phyloP scores from a whole-genome alignment of 2,797 vertebrate genomes.

The Myotis findleyi region DNA sequence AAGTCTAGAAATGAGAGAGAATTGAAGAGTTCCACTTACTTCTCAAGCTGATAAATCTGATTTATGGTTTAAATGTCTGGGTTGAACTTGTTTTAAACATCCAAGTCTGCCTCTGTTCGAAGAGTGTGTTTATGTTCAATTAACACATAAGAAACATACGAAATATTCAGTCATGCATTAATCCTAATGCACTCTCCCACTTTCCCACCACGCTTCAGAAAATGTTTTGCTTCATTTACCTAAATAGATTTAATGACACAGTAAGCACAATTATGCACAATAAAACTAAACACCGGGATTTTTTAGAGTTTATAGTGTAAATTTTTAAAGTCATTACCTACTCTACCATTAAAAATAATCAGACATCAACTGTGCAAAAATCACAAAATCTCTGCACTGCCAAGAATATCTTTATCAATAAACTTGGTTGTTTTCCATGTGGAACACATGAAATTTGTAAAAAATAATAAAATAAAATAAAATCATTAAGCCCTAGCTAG shows the following conservation, averaged over 20 bases:
- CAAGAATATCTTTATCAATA: conserved; percentile 54
- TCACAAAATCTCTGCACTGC: conserved; percentile 1
- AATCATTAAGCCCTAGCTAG: too few relatives aligned
- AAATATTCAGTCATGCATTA: conserved; percentile 54
- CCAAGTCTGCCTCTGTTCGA: not conserved
- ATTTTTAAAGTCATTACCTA: conserved; percentile 65
- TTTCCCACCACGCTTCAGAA: conserved; percentile 59
- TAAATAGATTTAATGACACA: conserved; percentile 74
- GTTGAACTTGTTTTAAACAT: not conserved
- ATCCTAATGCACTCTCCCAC: conserved; percentile 63
- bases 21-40: not conserved
- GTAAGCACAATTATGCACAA: conserved; percentile 68
- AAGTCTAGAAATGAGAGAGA: not conserved
- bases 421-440: conserved; percentile 52
- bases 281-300: conserved; percentile 72
- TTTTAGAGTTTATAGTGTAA: conserved; percentile 50
- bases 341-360: conserved; percentile 73
- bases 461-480: not conserved
- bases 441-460: conserved; percentile 55
- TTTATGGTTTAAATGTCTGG: conserved; percentile 1
- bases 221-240: conserved; percentile 72
- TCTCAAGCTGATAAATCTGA: not conserved
- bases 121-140: conserved; percentile 44
- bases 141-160: conserved; percentile 6
- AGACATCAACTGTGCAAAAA: conserved; percentile 51